Conservation (phyloP, 1,140 invertebrate genomes). For the Listronotus oregonensis region DNA sequence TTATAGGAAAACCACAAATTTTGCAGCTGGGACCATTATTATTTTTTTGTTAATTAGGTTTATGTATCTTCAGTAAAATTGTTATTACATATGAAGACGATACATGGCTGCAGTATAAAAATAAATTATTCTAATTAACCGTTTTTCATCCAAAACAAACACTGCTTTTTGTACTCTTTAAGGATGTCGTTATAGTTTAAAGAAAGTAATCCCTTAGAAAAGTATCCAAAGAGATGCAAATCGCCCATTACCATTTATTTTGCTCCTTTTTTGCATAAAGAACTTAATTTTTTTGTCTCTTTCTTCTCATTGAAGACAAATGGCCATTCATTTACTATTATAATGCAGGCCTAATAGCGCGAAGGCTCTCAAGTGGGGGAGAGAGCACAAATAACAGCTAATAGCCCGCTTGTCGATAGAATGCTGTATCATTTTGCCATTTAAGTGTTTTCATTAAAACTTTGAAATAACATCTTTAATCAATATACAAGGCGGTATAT, state of each 20-base stretch:
- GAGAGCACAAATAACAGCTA: conserved; percentile 21
- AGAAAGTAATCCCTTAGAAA: no score
- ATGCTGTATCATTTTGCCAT: conserved; percentile 30
- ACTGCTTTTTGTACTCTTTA: no score
- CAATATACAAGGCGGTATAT: not conserved
- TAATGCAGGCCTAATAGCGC: conserved; percentile 31
- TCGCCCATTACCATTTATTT: conserved; percentile 8
- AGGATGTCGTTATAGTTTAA: no score
- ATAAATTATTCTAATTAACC: no score
- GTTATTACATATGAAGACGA: no score
- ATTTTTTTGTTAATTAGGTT: no score
- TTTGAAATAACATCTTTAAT: conserved; percentile 27
- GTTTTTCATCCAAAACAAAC: no score
- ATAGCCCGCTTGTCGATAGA: conserved; percentile 20
- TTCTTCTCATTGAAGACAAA: conserved; percentile 25
- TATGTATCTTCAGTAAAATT: no score
- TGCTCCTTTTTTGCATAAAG: not conserved
- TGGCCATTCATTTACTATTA: conserved; percentile 37
- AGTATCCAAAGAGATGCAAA: conserved; percentile 3
- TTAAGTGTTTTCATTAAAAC: conserved; percentile 24
- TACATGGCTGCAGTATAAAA: no score
- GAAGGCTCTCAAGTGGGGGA: conserved; percentile 13
- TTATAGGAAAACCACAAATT: no score
- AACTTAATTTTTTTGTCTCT: conserved; percentile 9
- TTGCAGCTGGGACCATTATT: no score